A percentile compares a stretch with the other conserved stretches of the same genome.
Conservation (phyloP, 2,113 vertebrate species). For the Hippopotamus amphibius region DNA sequence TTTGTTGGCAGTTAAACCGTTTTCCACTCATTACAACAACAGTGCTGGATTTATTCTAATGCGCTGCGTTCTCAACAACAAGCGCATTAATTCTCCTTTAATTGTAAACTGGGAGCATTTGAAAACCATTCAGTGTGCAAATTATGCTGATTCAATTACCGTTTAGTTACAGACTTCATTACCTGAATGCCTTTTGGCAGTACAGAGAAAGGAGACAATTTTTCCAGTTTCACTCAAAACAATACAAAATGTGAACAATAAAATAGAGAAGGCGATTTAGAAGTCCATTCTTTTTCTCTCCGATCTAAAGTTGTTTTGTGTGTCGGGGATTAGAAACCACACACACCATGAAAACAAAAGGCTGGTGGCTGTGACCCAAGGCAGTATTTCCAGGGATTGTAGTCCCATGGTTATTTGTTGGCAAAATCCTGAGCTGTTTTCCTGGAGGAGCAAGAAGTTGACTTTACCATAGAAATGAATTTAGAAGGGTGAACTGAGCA, state of each 20-base stretch:
- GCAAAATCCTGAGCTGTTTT: conserved; percentile 46
- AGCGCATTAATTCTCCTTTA: conserved; percentile 91
- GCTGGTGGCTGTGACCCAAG: conserved; percentile 39
- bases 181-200: conserved; percentile 87
- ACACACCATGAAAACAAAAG: conserved; percentile 65
- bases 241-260: conserved; percentile 82
- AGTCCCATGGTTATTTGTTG: conserved; percentile 41
- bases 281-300: conserved; percentile 68
- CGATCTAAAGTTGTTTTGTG: conserved; percentile 74
- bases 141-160: conserved; percentile 93
- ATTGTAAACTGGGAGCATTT: conserved; percentile 92
- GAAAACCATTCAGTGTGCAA: conserved; percentile 92
- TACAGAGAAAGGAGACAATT: conserved; percentile 81
- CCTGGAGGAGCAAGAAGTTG: conserved; percentile 22
- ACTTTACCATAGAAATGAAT: conserved; percentile 50
- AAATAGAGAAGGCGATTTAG: conserved; percentile 72
- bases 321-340: conserved; percentile 70
- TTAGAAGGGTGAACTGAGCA: conserved; percentile 21
- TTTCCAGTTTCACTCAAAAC: conserved; percentile 84
- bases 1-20: conserved; percentile 89
- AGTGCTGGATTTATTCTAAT: conserved; percentile 90
- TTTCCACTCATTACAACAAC: conserved; percentile 88
- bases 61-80: conserved; percentile 87
- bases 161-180: conserved; percentile 93
- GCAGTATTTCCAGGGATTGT: conserved; percentile 54